Conservation (phyloP, 2,113 vertebrate species). For the Protomyctophum bolini region DNA sequence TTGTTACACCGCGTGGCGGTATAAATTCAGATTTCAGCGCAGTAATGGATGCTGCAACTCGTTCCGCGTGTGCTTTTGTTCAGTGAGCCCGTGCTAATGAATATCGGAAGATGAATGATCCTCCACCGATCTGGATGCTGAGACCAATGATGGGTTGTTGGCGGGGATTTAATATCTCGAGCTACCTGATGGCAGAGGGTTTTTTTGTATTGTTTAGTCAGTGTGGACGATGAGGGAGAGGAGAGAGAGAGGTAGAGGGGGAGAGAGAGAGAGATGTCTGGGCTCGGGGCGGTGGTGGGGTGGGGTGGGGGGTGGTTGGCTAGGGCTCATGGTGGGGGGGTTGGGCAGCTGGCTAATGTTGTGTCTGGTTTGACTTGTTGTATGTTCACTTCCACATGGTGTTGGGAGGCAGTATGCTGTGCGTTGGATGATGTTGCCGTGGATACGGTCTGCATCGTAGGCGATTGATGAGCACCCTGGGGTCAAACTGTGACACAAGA, state of each 20-base stretch:
- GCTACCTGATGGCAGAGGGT: conserved; percentile 72
- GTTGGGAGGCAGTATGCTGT: not conserved
- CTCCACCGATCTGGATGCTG: conserved; percentile 13
- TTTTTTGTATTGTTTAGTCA: conserved; percentile 74
- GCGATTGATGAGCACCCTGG: no score
- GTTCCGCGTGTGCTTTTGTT: conserved; percentile 35
- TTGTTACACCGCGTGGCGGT: conserved; percentile 30
- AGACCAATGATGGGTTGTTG: conserved; percentile 8
- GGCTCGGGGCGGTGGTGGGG: not conserved
- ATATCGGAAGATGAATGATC: conserved; percentile 9
- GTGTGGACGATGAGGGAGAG: conserved; percentile 47
- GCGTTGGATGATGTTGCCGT: not conserved
- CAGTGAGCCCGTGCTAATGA: not conserved
- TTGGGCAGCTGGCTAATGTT: conserved; percentile 67
- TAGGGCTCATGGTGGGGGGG: conserved; percentile 14
- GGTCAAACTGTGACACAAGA: no score
- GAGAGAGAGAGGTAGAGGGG: conserved; percentile 8
- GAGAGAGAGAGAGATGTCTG: conserved; percentile 3
- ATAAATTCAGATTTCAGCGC: conserved; percentile 25
- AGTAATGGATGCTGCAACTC: conserved; percentile 17
- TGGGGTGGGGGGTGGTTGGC: not conserved
- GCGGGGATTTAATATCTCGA: conserved; percentile 12
- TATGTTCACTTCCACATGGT: conserved; percentile 40
- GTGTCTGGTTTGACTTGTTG: conserved; percentile 80
- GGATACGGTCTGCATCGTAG: not conserved